Conservation (phyloP, 2,888 invertebrate genomes). For the Ornithoptera alexandrae region DNA sequence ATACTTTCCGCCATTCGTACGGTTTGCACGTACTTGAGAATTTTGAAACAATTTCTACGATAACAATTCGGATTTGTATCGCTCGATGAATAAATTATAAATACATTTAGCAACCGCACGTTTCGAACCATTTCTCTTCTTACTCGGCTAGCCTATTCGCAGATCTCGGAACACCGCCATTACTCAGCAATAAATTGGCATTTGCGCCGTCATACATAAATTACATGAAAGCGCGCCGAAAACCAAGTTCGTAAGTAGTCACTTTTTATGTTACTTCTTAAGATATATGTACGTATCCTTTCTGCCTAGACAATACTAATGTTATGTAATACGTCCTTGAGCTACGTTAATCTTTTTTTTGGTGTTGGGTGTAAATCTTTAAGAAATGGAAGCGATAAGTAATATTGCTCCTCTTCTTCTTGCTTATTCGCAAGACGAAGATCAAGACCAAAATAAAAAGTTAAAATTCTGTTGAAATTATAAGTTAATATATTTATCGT, state of each 20-base stretch:
- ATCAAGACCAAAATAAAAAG: no score
- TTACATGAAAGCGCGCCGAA: constrained; percentile 69
- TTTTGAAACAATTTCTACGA: constrained; percentile 52
- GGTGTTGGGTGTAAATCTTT: background rate
- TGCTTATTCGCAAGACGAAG: no score
- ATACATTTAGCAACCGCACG: constrained; percentile 73
- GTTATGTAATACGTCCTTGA: constrained; percentile 6
- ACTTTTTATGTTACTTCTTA: constrained; percentile 58
- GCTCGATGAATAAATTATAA: constrained; percentile 77
- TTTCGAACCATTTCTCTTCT: constrained; percentile 76
- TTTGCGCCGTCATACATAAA: constrained; percentile 79
- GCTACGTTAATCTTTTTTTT: background rate
- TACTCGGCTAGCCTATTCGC: constrained; percentile 77
- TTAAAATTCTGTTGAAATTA: no score
- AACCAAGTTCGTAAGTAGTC: constrained; percentile 68
- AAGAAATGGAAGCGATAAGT: no score
- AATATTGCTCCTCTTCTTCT: no score
- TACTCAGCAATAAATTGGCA: constrained; percentile 80
- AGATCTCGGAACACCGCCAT: constrained; percentile 78
- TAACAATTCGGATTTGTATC: constrained; percentile 71
- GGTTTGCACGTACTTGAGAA: constrained; percentile 14
- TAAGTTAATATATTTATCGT: no score
- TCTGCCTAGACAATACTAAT: constrained; percentile 21
- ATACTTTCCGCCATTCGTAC: background rate
- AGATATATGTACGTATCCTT: constrained; percentile 38